phyloP scores from a whole-genome alignment of 2,797 vertebrate species.

The Carapus acus region DNA sequence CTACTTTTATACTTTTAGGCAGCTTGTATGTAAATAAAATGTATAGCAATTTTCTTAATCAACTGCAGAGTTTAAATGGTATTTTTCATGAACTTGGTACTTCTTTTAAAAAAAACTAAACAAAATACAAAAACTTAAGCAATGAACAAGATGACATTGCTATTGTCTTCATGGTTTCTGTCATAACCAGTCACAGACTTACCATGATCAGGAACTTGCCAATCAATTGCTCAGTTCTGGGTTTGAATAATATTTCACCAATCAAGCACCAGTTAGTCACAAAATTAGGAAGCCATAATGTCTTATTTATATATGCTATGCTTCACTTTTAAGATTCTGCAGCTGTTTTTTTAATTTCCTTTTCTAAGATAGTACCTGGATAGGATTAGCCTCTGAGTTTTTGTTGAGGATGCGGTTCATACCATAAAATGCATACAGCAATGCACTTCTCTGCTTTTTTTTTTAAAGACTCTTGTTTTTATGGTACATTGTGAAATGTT shows the following conservation, averaged over 20 bases:
- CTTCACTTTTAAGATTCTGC: conserved; percentile 49
- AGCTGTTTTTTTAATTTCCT: conserved; percentile 38
- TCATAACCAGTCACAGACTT: conserved; percentile 13
- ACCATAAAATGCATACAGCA: conserved; percentile 18
- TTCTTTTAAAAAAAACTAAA: conserved; percentile 66
- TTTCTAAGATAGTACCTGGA: conserved; percentile 52
- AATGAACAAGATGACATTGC: conserved; percentile 60
- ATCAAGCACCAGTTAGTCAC: conserved; percentile 36
- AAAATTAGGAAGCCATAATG: conserved; percentile 36
- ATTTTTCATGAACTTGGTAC: conserved; percentile 76
- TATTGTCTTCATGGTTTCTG: conserved; percentile 59
- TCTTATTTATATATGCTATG: conserved; percentile 58
- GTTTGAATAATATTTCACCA: conserved; percentile 38
- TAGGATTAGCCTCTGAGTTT: conserved; percentile 28
- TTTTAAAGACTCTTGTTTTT: conserved; percentile 50
- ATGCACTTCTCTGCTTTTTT: conserved; percentile 67
- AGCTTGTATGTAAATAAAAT: conserved; percentile 96
- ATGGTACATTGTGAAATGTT: conserved; percentile 68
- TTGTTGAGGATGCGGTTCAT: conserved; percentile 30
- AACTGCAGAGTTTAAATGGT: conserved; percentile 72
- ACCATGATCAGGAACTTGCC: conserved; percentile 37
- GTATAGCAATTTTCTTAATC: conserved; percentile 87
- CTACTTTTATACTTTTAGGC: conserved; percentile 88
- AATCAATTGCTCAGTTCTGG: conserved; percentile 33
- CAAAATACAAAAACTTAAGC: conserved; percentile 53